phyloP scores from a whole-genome alignment of 2,113 vertebrate genomes.

The Pycnonotus jocosus region DNA sequence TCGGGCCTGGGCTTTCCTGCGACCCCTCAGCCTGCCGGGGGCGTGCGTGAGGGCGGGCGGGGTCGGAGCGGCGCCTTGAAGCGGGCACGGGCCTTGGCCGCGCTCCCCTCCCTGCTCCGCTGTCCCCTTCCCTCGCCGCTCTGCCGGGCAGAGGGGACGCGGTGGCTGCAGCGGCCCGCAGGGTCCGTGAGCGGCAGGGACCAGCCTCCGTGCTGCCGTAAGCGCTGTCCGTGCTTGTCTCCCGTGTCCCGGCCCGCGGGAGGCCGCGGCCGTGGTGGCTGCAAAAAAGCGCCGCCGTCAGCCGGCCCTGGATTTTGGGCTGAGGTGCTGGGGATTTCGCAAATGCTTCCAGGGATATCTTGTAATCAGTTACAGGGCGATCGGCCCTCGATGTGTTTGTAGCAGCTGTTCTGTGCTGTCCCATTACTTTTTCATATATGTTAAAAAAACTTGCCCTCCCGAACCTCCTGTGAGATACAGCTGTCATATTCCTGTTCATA shows the following conservation, averaged over 20 bases:
- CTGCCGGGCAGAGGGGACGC: neutral
- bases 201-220: neutral
- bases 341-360: accelerated
- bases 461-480: no score
- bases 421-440: neutral
- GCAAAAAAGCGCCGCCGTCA: neutral
- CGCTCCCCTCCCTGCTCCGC: neutral
- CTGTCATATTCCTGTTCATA: no score
- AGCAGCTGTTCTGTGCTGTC: neutral
- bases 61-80: neutral
- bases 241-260: neutral
- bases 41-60: neutral
- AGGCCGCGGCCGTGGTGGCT: neutral
- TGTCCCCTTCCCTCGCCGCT: neutral
- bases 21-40: no score
- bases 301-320: neutral
- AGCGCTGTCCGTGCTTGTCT: accelerated
- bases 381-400: neutral
- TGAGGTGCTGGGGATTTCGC: neutral
- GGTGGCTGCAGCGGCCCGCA: neutral
- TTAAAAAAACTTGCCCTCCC: neutral
- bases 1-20: neutral
- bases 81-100: neutral
- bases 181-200: neutral
- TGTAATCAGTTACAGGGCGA: accelerated